Evolutionary conservation across 1,140 invertebrate genomes (phyloP), one percentile per base, ranked within the genome.

Genomic region (Pentalonia nigronervosa): DNA sequence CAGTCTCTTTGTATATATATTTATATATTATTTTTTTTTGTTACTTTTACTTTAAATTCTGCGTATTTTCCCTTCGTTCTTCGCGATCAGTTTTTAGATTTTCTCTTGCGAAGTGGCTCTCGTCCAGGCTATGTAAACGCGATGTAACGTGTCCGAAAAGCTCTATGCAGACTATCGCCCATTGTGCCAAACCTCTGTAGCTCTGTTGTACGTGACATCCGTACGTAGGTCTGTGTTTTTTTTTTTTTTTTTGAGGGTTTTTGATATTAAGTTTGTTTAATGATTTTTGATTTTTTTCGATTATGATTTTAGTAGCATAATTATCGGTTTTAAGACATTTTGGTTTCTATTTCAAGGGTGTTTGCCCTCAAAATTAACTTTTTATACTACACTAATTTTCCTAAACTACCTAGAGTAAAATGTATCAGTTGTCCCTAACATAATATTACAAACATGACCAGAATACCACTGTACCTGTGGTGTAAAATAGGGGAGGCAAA

Each of bases 61-160:
- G 14, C 21, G 20, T 60, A n/a, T 67, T 91, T 45, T 67, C 48
- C 11, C 14, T 56, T 2, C 11, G 25, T 89, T 6, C 21, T 89
- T 90, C 14, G 89, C 30, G 45, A 91, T 91, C 45, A 45, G 25
- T 91, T 60, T 91, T 91, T 67, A 76, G 11, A 91, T 91, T 91
- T 67, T 41, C 56, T 7, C 17, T 34, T 47, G 89, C 6, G 9
- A 17, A 45, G 17, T 36, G 34, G 23, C 41, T 45, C 41, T 41
- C 41, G 41, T 41, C 41, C 30, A 17, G 9, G 83, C 41, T 83
- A 7, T 41, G 8, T 41, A 36, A 41, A 81, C n/a, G 17, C 14
- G 4, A 8, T 60, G 9, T 25, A 60, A 3, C 4, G 56, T 60
- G 56, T 30, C 25, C 56, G 30, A 67, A 67, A 14, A 67, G 60